A percentile compares a stretch with the other conserved stretches of the same genome.
These are phyloP conservation scores for Drosophila differens DNA, from an alignment of 2,888 invertebrate genomes.

Conservation along the genomic window DNA sequence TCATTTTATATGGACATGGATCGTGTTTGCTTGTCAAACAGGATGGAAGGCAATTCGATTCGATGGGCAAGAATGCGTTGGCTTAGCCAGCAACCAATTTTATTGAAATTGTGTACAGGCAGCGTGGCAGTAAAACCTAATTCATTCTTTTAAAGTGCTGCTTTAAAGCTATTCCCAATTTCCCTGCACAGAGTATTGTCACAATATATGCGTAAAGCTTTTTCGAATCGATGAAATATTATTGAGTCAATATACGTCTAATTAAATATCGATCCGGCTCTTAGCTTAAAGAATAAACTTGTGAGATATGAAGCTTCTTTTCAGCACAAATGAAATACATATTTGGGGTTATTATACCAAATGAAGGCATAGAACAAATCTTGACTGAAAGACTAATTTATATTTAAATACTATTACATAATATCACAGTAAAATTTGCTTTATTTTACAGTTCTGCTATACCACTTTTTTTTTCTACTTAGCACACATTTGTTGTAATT, in stretches of 20 bases:
- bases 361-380: neutral
- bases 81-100: slow-evolving; percentile 19
- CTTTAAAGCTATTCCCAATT: slow-evolving; percentile 6
- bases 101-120: slow-evolving; percentile 27
- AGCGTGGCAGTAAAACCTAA: slow-evolving; percentile 7
- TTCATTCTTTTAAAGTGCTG: slow-evolving; percentile 5
- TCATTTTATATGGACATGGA: slow-evolving; percentile 28
- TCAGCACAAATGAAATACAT: neutral
- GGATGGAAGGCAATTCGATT: slow-evolving; percentile 35
- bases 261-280: no score
- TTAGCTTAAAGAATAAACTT: neutral
- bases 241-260: no score
- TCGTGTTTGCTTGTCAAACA: slow-evolving; percentile 48
- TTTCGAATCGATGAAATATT: no score
- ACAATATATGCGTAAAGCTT: no score
- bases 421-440: neutral
- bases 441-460: neutral
- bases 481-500: slow-evolving; percentile 7
- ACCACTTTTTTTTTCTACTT: neutral
- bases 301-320: neutral
- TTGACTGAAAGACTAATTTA: neutral
- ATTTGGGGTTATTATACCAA: neutral
- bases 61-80: slow-evolving; percentile 38
- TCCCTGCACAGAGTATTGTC: neutral
- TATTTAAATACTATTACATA: neutral